phyloP scores from a whole-genome alignment of 1,140 invertebrate species.

The Heliconius eleuchia region DNA sequence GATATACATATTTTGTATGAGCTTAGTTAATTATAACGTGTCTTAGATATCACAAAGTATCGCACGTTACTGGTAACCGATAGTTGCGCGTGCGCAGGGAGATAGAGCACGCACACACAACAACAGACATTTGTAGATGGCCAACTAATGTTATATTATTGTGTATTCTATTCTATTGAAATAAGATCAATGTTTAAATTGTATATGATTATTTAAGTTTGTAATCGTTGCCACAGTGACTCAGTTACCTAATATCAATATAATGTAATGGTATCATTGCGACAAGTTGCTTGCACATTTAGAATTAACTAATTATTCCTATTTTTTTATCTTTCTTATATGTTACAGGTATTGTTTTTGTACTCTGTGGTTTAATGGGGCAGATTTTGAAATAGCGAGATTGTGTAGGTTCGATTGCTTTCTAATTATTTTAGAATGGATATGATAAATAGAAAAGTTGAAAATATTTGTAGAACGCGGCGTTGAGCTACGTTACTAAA shows the following conservation, averaged over 20 bases:
- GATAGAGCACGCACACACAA: constrained; percentile 49
- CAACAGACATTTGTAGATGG: background rate
- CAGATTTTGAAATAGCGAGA: too few relatives aligned
- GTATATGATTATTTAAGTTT: background rate
- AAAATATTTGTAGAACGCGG: too few relatives aligned
- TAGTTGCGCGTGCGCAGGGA: constrained; percentile 33
- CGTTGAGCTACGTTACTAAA: too few relatives aligned
- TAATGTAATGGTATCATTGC: constrained; percentile 52
- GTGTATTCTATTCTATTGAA: constrained; percentile 12
- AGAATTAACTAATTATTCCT: constrained; percentile 21
- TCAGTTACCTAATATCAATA: constrained; percentile 55
- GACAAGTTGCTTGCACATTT: constrained; percentile 36
- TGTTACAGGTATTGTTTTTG: background rate
- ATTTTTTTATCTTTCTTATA: background rate
- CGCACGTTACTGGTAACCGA: constrained; percentile 24
- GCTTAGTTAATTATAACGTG: constrained; percentile 19
- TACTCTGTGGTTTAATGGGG: background rate
- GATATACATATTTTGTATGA: background rate
- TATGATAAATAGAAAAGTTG: too few relatives aligned
- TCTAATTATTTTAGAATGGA: too few relatives aligned
- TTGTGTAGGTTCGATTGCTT: too few relatives aligned
- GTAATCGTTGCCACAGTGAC: constrained; percentile 51
- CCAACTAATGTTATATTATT: background rate
- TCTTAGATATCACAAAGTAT: constrained; percentile 35
- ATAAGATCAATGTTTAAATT: constrained; percentile 10